phyloP scores from a whole-genome alignment of 1,140 invertebrate species.

The Scaptomyza pallida region DNA sequence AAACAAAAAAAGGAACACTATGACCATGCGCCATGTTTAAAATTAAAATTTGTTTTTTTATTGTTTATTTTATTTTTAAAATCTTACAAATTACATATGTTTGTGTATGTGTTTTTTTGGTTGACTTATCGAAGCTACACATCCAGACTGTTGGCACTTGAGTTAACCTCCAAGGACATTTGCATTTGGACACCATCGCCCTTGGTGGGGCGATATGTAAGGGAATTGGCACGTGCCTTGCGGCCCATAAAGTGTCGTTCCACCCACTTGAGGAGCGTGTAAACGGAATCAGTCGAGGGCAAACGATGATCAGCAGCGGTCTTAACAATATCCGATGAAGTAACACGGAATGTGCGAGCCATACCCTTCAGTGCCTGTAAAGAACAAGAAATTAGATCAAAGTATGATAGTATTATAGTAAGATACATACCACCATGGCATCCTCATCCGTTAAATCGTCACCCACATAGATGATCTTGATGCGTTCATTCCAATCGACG shows the following conservation, averaged over 20 bases:
- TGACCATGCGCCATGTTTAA: slow-evolving; percentile 39
- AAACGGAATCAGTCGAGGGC: slow-evolving; percentile 93
- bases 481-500: slow-evolving; percentile 95
- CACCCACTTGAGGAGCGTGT: slow-evolving; percentile 95
- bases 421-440: slow-evolving; percentile 91
- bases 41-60: slow-evolving; percentile 27
- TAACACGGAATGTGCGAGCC: slow-evolving; percentile 95
- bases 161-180: slow-evolving; percentile 87
- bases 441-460: slow-evolving; percentile 96
- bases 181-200: slow-evolving; percentile 89
- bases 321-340: slow-evolving; percentile 92
- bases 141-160: slow-evolving; percentile 74
- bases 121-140: slow-evolving; percentile 43
- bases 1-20: too few species aligned
- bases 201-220: slow-evolving; percentile 86
- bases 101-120: slow-evolving; percentile 19
- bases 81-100: slow-evolving; percentile 65
- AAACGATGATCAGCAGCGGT: slow-evolving; percentile 93
- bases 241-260: slow-evolving; percentile 91
- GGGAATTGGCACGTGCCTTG: slow-evolving; percentile 87
- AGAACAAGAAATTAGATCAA: background rate
- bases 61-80: slow-evolving; percentile 68
- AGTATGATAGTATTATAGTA: background rate
- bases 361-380: slow-evolving; percentile 92
- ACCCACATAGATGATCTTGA: slow-evolving; percentile 95